Conservation (phyloP, 2,113 vertebrate species). For the Phyllostomus discolor region DNA sequence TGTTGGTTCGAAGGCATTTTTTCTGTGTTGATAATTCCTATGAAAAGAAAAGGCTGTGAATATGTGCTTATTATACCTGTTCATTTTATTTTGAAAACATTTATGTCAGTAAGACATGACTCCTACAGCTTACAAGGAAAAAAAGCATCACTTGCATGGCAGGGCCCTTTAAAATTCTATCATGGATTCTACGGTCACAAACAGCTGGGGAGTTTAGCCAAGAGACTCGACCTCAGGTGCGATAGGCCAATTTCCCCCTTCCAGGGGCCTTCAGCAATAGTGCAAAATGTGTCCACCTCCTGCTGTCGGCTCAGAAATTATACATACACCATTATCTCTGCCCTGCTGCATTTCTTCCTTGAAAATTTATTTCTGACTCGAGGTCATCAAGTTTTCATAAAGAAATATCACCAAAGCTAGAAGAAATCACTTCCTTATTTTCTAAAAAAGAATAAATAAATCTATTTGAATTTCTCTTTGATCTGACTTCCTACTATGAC, state of each 20-base stretch:
- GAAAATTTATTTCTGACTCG: constrained; percentile 74
- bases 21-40: constrained; percentile 87
- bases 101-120: constrained; percentile 67
- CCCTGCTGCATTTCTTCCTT: constrained; percentile 72
- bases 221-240: constrained; percentile 75
- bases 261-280: constrained; percentile 70
- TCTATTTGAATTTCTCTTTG: constrained; percentile 75
- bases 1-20: constrained; percentile 83
- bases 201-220: constrained; percentile 78
- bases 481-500: constrained; percentile 76
- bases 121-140: constrained; percentile 75
- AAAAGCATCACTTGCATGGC: constrained; percentile 51
- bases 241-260: constrained; percentile 76
- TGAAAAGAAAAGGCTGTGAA: constrained; percentile 77
- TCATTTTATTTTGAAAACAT: constrained; percentile 80
- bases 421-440: constrained; percentile 79
- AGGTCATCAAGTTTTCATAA: constrained; percentile 74
- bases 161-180: constrained; percentile 70
- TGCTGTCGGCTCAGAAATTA: constrained; percentile 70
- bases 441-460: constrained; percentile 78
- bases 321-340: constrained; percentile 74
- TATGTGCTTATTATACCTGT: constrained; percentile 78
- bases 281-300: constrained; percentile 67
- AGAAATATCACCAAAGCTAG: constrained; percentile 76
- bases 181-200: constrained; percentile 74